Base-by-base conservation (phyloP, 1,140 invertebrate species). In the Eciton burchellii region DNA sequence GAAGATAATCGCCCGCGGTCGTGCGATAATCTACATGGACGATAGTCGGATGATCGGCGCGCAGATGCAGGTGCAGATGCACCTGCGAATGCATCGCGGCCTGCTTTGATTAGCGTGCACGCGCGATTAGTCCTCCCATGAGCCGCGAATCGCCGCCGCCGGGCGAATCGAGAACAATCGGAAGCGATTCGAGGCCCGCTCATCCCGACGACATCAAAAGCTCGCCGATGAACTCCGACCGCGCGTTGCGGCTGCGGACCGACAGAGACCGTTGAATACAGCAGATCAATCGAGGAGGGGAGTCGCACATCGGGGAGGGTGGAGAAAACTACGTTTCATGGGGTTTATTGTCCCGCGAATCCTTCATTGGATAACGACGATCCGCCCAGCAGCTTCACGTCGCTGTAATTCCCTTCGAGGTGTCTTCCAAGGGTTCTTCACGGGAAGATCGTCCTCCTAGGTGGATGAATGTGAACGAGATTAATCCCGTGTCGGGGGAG, bases 121-220 rank as follows among this genome's bases (percentile, higher is more conserved):
- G 29, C 47, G 29, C 76, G 71, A 85, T 82, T 89, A 74, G 60
- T 65, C 77, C 81, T 70, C 56, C 81, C 60, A 49, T 41, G 85
- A 72, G 62, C 21, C 26, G 21, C 74, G 14, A 66, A 77, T 26
- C 21, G 45, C 81, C 49, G 16, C 26, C 21, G 47, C 24, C 14
- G 35, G 59, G 16, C n/a, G n/a, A 60, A 54, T 82, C 35, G 81
- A 82, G 63, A 82, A 56, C 66, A 76, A 63, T 63, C 12, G 71
- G 57, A 63, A 82, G 63, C 72, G 52, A 63, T 76, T 62, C 43
- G 45, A 41, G 49, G 54, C 59, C 71, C 60, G 47, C 35, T 79
- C 35, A 77, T 68, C 43, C 45, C 12, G 82, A 60, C 49, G 24
- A 54, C 66, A 52, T 81, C 49, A 71, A 85, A 82, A 85, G 66